A percentile compares a stretch with the other conserved stretches of the same genome.
Conservation (phyloP, 2,888 invertebrate species). For the Eupelmus urozonus region DNA sequence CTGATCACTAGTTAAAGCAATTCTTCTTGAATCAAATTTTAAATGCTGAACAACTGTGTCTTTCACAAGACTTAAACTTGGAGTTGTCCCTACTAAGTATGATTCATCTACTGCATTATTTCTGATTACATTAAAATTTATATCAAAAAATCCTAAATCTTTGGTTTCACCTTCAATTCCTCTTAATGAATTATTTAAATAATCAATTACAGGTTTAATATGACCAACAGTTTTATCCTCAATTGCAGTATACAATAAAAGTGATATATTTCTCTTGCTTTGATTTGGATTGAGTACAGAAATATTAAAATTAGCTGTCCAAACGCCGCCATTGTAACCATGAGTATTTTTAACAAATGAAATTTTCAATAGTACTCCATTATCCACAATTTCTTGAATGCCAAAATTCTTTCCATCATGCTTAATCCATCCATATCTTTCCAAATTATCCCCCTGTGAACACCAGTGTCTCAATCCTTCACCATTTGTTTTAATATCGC, state of each 20-base stretch:
- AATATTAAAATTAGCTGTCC: slow-evolving; percentile 91
- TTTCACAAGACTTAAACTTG: slow-evolving; percentile 85
- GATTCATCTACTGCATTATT: slow-evolving; percentile 85
- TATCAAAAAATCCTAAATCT: slow-evolving; percentile 87
- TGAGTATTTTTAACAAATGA: slow-evolving; percentile 92
- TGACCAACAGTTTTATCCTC: slow-evolving; percentile 85
- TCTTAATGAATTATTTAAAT: slow-evolving; percentile 79
- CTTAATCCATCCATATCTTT: slow-evolving; percentile 90
- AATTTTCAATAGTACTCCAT: slow-evolving; percentile 87
- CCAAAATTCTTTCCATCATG: slow-evolving; percentile 97
- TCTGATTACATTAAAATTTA: slow-evolving; percentile 77
- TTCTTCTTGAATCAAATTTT: slow-evolving; percentile 79
- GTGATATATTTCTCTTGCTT: slow-evolving; percentile 78
- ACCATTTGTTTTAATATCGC: slow-evolving; percentile 82
- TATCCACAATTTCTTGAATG: slow-evolving; percentile 91
- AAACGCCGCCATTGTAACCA: slow-evolving; percentile 92
- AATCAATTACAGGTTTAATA: slow-evolving; percentile 78
- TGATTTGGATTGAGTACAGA: slow-evolving; percentile 65
- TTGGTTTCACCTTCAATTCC: slow-evolving; percentile 87
- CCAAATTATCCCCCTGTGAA: slow-evolving; percentile 89
- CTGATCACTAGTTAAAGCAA: slow-evolving; percentile 82
- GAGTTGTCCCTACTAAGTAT: slow-evolving; percentile 84
- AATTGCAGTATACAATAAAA: slow-evolving; percentile 90
- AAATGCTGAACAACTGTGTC: slow-evolving; percentile 87
- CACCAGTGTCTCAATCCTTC: slow-evolving; percentile 94